Evolutionary conservation across 2,113 vertebrate species (phyloP).

Genomic region (Lophotis ruficrista): DNA sequence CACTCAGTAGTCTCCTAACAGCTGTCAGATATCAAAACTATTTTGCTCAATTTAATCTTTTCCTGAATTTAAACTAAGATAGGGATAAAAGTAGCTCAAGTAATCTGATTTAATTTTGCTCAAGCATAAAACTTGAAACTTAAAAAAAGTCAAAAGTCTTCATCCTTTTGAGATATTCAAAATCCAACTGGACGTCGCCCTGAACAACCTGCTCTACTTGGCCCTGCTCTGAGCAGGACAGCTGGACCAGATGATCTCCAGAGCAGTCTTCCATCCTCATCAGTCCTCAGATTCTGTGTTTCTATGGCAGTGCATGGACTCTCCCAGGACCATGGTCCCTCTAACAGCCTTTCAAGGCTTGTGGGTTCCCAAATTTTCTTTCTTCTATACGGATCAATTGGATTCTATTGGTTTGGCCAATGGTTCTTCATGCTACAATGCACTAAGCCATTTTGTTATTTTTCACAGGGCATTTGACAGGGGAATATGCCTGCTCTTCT

Average conservation of each 20-base stretch:
- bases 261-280: neutral
- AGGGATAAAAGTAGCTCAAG: neutral
- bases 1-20: neutral
- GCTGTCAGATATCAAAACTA: neutral
- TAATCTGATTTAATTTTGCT: neutral
- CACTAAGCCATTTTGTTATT: neutral
- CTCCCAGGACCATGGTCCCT: neutral
- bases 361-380: neutral
- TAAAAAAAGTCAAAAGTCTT: neutral
- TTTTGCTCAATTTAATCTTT: neutral
- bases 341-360: neutral
- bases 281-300: neutral
- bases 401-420: neutral
- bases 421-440: neutral
- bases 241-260: neutral
- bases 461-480: neutral
- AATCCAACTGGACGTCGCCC: neutral
- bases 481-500: neutral
- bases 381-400: accelerated
- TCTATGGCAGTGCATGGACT: neutral
- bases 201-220: neutral
- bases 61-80: neutral
- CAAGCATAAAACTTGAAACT: neutral
- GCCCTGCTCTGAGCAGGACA: neutral
- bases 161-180: neutral